phyloP scores from a whole-genome alignment of 2,113 vertebrate genomes.

The Bufo gargarizans region DNA sequence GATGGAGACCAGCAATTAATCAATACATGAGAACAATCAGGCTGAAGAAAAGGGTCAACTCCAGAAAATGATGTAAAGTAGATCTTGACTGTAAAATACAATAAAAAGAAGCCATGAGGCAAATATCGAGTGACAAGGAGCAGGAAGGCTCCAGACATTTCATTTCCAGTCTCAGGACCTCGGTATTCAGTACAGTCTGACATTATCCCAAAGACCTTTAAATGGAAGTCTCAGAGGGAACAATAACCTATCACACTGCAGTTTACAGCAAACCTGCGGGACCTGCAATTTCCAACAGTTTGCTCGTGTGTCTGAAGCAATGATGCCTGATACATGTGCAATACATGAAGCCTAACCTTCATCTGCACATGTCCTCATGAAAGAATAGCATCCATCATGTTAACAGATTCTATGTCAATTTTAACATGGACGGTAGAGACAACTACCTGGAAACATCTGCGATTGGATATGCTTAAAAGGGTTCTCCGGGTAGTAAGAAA shows the following conservation, averaged over 20 bases:
- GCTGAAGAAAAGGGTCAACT: not conserved
- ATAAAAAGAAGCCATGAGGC: not conserved
- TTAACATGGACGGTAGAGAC: not conserved
- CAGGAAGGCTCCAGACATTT: not conserved
- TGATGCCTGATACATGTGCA: not conserved
- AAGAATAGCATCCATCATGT: not conserved
- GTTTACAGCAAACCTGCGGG: conserved; percentile 6
- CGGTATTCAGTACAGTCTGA: not conserved
- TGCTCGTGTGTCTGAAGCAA: conserved; percentile 23
- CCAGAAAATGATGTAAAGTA: not conserved
- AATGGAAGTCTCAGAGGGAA: conserved; percentile 25
- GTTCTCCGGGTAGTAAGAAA: too few relatives aligned
- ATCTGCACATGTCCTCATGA: not conserved
- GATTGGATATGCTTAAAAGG: too few relatives aligned
- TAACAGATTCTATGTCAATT: not conserved
- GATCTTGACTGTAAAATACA: not conserved
- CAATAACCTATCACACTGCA: conserved; percentile 8
- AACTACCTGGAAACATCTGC: too few relatives aligned
- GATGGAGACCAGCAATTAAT: not conserved
- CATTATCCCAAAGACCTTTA: conserved; percentile 27
- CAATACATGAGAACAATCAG: not conserved
- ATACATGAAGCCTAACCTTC: not conserved
- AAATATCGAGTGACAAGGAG: not conserved
- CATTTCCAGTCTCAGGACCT: conserved; percentile 4
- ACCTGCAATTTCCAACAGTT: not conserved